These are phyloP conservation scores for Colaptes auratus DNA, from an alignment of 2,113 vertebrate genomes.

Conservation along the genomic window DNA sequence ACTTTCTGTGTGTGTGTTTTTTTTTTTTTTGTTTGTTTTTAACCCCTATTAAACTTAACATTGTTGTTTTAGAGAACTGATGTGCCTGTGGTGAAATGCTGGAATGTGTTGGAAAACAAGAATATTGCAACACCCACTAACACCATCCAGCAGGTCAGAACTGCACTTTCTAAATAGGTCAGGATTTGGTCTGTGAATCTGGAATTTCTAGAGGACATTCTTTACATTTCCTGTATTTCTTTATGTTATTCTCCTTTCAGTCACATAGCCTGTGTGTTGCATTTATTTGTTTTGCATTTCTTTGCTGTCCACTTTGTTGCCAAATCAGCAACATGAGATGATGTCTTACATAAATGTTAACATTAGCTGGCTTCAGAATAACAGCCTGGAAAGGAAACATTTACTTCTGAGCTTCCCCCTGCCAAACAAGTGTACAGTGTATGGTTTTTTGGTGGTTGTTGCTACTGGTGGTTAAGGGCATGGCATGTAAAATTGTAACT, in stretches of 20 bases:
- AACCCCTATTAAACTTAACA: neutral
- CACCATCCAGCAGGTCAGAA: neutral
- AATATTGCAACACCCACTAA: neutral
- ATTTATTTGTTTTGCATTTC: slow-evolving; percentile 35
- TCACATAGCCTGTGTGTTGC: neutral
- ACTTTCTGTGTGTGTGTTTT: neutral
- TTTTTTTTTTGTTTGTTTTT: neutral
- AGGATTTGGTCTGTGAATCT: neutral
- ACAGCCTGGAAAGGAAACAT: slow-evolving; percentile 49
- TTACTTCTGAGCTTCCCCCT: slow-evolving; percentile 33
- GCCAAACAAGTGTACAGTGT: neutral
- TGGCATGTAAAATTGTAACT: neutral
- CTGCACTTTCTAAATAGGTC: neutral
- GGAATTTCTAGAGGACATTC: neutral
- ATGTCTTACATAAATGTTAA: slow-evolving; percentile 51
- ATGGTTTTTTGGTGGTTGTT: neutral
- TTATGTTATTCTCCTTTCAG: neutral
- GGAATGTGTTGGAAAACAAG: neutral
- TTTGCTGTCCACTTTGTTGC: slow-evolving; percentile 38
- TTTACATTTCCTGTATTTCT: neutral
- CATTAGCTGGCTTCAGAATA: slow-evolving; percentile 1
- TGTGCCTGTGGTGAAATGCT: neutral
- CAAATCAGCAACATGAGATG: neutral
- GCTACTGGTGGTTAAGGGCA: slow-evolving; percentile 5
- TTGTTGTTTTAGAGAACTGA: neutral